These are phyloP conservation scores for Chromobotia macracanthus DNA, from an alignment of 2,797 vertebrate genomes.

Conservation along the genomic window DNA sequence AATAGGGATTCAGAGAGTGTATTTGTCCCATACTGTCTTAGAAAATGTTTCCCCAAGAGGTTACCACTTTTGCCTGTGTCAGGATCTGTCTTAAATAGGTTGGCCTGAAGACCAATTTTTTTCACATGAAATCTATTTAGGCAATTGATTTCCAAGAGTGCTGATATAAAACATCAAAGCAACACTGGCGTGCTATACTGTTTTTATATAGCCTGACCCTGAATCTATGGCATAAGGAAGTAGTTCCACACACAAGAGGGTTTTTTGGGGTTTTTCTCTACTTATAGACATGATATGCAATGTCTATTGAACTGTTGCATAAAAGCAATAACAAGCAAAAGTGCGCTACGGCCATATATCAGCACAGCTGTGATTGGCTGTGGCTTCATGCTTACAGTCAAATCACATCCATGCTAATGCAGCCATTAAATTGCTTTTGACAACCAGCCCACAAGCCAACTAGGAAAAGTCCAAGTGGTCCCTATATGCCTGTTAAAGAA, in stretches of 20 bases:
- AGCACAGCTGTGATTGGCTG: neutral
- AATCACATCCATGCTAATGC: neutral
- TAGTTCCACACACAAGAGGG: neutral
- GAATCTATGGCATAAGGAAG: neutral
- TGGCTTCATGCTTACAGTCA: neutral
- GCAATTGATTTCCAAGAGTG: neutral
- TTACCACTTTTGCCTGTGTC: neutral
- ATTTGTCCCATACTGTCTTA: neutral
- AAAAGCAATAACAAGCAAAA: neutral
- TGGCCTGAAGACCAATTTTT: neutral
- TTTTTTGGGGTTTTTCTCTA: neutral
- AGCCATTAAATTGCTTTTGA: neutral
- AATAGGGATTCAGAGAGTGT: no score
- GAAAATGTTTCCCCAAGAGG: neutral
- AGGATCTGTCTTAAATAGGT: neutral
- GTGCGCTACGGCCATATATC: neutral
- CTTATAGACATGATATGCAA: neutral
- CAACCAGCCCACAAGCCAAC: neutral
- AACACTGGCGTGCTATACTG: neutral
- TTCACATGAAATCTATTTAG: neutral
- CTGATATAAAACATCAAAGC: neutral
- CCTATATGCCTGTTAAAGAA: neutral
- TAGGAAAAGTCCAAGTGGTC: neutral
- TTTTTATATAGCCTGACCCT: no score
- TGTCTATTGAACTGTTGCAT: neutral